Evolutionary conservation across 2,797 vertebrate species (phyloP).

Genomic region (Oryzias dopingdopingensis): DNA sequence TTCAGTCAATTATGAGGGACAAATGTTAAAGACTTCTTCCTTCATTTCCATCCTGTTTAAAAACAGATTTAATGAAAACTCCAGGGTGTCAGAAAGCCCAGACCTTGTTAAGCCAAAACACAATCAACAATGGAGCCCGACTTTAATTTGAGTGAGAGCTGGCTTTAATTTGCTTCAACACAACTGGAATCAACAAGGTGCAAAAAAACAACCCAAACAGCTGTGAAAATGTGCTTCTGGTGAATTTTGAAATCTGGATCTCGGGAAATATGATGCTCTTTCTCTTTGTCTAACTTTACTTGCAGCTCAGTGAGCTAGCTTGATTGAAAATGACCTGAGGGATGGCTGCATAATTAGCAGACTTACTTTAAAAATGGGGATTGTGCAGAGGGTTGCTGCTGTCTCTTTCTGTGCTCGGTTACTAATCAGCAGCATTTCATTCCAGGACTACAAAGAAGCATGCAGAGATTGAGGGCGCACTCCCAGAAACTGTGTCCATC

Average conservation of each 20-base stretch:
- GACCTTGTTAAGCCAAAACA: conserved; percentile 55
- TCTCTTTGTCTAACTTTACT: conserved; percentile 27
- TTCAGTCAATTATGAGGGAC: conserved; percentile 54
- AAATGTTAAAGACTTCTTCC: conserved; percentile 45
- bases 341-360: conserved; percentile 55
- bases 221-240: conserved; percentile 20
- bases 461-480: conserved; percentile 26
- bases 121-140: conserved; percentile 48
- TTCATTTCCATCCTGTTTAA: conserved; percentile 49
- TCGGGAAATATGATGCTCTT: conserved; percentile 5
- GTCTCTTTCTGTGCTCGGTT: conserved; percentile 17
- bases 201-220: conserved; percentile 10
- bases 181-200: conserved; percentile 46
- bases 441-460: conserved; percentile 14
- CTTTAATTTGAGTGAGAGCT: conserved; percentile 47
- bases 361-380: conserved; percentile 40
- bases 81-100: conserved; percentile 19
- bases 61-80: conserved; percentile 57
- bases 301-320: conserved; percentile 57
- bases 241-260: conserved; percentile 9
- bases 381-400: conserved; percentile 15
- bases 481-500: conserved; percentile 13
- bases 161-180: conserved; percentile 49
- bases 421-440: conserved; percentile 23
- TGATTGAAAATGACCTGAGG: conserved; percentile 55